These are phyloP conservation scores for Carettochelys insculpta DNA, from an alignment of 2,113 vertebrate species.

Conservation along the genomic window DNA sequence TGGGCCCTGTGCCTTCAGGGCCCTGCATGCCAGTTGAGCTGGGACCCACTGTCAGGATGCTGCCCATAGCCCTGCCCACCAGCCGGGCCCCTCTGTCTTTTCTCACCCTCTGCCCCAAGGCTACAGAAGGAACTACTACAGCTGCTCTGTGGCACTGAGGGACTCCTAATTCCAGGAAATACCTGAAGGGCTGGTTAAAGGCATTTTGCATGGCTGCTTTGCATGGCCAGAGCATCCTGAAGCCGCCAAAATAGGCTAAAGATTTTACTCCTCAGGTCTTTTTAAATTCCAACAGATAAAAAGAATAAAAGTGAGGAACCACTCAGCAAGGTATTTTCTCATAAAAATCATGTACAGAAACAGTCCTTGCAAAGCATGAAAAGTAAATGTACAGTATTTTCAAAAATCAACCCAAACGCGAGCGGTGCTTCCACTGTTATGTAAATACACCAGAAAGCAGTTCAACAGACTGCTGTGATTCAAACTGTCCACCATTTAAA, in stretches of 20 bases:
- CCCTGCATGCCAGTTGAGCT: too few species aligned
- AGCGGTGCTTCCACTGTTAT: background rate
- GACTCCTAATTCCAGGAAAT: background rate
- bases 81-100: too few species aligned
- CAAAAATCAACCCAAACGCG: background rate
- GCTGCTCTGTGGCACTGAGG: background rate
- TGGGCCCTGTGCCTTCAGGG: too few species aligned
- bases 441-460: background rate
- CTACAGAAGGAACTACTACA: background rate
- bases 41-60: too few species aligned
- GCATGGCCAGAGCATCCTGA: background rate
- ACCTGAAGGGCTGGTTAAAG: background rate
- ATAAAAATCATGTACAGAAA: background rate
- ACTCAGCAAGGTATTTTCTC: background rate
- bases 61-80: background rate
- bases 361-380: too few species aligned
- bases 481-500: slow-evolving; percentile 1
- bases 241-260: background rate
- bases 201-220: background rate
- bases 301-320: too few species aligned
- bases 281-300: background rate
- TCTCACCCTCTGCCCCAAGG: background rate
- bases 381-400: too few species aligned
- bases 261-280: background rate
- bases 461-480: slow-evolving; percentile 1